phyloP scores from a whole-genome alignment of 2,113 vertebrate genomes.

The Actenoides hombroni region DNA sequence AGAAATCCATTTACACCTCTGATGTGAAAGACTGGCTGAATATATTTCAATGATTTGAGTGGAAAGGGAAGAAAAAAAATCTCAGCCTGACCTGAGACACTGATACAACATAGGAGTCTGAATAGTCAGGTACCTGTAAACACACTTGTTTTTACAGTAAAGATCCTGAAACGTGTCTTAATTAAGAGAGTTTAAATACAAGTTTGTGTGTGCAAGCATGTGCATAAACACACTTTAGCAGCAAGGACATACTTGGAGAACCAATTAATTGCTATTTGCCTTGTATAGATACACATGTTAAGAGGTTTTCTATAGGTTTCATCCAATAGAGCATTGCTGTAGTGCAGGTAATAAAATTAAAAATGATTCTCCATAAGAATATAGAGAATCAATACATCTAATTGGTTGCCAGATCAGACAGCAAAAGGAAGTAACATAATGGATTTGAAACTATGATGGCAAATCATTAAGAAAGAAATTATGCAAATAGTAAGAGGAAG shows the following conservation, averaged over 20 bases:
- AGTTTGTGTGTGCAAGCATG: neutral
- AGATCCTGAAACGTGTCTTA: constrained; percentile 1
- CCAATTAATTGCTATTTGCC: neutral
- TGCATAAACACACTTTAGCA: neutral
- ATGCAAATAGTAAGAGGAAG: constrained; percentile 33
- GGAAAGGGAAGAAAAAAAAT: constrained; percentile 25
- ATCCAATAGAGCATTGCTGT: neutral
- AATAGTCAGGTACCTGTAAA: constrained; percentile 64
- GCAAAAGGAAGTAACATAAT: neutral
- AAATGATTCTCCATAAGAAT: neutral
- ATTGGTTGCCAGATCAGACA: neutral
- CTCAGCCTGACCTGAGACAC: constrained; percentile 47
- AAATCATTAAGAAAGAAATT: constrained; percentile 48
- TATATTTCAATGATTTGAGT: constrained; percentile 71
- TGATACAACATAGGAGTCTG: neutral
- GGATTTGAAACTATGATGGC: neutral
- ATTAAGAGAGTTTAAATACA: neutral
- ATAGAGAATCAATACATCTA: neutral
- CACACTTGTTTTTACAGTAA: constrained; percentile 56
- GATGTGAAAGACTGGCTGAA: constrained; percentile 72
- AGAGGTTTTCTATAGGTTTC: neutral
- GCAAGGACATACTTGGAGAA: neutral
- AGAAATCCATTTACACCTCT: constrained; percentile 81
- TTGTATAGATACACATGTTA: neutral
- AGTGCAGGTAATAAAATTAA: neutral